Conservation (phyloP, 2,113 vertebrate genomes). For the Opisthocomus hoazin region DNA sequence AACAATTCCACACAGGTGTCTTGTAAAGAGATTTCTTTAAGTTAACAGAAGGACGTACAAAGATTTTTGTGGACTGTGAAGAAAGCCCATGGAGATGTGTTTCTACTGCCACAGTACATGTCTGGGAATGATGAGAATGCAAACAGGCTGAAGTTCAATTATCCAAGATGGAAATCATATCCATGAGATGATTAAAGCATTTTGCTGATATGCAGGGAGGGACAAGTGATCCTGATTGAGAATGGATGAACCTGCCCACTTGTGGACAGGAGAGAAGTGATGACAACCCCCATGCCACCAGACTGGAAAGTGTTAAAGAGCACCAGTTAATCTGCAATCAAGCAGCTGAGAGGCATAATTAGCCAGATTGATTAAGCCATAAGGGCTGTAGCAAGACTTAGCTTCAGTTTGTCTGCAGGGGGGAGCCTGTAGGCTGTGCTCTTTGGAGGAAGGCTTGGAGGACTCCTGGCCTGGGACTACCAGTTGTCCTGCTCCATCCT, state of each 20-base stretch:
- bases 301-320: background rate
- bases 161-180: background rate
- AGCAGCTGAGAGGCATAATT: background rate
- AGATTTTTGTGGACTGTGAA: background rate
- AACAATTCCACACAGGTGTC: background rate
- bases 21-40: background rate
- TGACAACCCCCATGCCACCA: too few relatives aligned
- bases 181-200: background rate
- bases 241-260: background rate
- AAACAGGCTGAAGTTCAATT: background rate
- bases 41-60: background rate
- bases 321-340: background rate
- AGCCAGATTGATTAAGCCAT: background rate
- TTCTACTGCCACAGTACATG: background rate
- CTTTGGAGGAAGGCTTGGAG: background rate
- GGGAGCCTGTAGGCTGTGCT: accelerated
- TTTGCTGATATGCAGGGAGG: background rate
- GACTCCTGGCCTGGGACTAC: background rate
- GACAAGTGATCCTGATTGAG: accelerated
- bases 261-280: background rate
- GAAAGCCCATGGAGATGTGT: background rate
- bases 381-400: accelerated
- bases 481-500: background rate
- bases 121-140: accelerated
- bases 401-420: background rate